Percentiles rank a stretch among this genome's conserved stretches.
Conservation (phyloP, 2,113 vertebrate species). For the Xiphorhynchus elegans region DNA sequence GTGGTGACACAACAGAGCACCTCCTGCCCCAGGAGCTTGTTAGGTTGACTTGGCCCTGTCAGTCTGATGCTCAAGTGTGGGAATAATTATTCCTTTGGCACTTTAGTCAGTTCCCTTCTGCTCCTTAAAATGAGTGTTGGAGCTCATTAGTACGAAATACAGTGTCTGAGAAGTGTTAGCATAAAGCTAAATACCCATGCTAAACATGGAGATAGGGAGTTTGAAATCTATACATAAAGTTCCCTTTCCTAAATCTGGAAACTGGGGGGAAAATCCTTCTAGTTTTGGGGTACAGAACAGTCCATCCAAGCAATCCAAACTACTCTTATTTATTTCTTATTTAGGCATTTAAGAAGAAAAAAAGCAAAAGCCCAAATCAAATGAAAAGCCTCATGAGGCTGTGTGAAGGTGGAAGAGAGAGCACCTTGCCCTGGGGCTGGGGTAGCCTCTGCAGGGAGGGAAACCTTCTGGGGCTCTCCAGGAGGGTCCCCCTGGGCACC, state of each 20-base stretch:
- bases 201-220: background rate
- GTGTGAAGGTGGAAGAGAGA: background rate
- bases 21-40: background rate
- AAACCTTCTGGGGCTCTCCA: background rate
- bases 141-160: background rate
- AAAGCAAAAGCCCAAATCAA: background rate
- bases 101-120: background rate
- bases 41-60: background rate
- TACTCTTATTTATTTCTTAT: background rate
- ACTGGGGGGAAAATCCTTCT: background rate
- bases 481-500: background rate
- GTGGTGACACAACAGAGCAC: background rate
- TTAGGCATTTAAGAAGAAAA: background rate
- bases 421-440: background rate
- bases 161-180: background rate
- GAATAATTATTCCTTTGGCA: slow-evolving; percentile 27
- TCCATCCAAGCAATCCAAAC: background rate
- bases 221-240: background rate
- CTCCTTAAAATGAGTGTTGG: background rate
- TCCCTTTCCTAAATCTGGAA: background rate
- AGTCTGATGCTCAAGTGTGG: slow-evolving; percentile 16
- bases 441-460: background rate
- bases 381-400: background rate
- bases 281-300: background rate
- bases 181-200: background rate